These are phyloP conservation scores for Polypterus senegalus DNA, from an alignment of 2,113 vertebrate species.

Conservation along the genomic window DNA sequence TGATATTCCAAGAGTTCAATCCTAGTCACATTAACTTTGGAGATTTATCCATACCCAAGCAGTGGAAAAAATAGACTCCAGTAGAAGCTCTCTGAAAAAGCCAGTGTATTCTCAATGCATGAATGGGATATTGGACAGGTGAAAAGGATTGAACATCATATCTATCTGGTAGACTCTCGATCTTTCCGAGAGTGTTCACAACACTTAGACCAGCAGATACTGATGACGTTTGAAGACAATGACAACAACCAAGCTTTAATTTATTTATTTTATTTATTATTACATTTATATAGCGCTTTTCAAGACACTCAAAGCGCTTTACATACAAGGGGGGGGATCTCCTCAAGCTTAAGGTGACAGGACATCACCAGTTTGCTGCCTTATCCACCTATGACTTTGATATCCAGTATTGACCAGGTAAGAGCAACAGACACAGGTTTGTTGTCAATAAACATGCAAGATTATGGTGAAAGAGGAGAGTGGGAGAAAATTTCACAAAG, in stretches of 20 bases:
- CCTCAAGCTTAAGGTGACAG: not conserved
- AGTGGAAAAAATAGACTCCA: not conserved
- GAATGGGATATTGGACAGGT: not conserved
- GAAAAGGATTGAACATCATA: not conserved
- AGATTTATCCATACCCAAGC: not conserved
- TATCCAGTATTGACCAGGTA: not conserved
- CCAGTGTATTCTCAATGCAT: not conserved
- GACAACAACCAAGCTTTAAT: not conserved
- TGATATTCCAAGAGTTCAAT: too few species aligned
- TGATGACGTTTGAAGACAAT: not conserved
- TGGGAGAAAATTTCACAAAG: not conserved
- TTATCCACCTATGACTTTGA: not conserved
- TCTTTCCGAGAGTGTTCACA: not conserved
- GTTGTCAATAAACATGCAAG: not conserved
- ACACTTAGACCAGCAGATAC: not conserved
- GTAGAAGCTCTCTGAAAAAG: not conserved
- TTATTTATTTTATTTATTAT: too few species aligned
- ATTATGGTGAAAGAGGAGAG: not conserved
- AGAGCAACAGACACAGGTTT: not conserved
- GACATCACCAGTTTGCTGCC: not conserved
- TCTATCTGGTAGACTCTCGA: not conserved
- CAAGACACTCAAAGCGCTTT: too few species aligned
- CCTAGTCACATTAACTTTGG: not conserved
- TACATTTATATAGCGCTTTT: too few species aligned
- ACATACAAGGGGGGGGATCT: too few species aligned